Evolutionary conservation across 2,888 invertebrate species (phyloP).

Genomic region (Drosophila hawaiiensis): DNA sequence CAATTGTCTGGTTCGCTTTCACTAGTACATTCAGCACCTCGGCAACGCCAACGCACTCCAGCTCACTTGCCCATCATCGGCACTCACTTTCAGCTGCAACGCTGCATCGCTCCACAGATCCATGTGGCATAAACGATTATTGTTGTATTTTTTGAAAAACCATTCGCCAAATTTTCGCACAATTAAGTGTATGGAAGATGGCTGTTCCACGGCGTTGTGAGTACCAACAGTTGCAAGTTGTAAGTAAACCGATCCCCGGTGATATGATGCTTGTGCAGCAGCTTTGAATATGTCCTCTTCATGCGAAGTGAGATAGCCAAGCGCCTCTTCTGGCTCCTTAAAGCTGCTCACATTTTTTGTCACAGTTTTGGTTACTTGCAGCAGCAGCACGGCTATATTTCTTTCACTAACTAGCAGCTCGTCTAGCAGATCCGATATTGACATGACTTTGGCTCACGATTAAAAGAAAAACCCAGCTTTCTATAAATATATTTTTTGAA

Average conservation of each 20-base stretch:
- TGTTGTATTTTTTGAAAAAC: slow-evolving; percentile 86
- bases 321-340: slow-evolving; percentile 83
- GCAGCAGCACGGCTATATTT: slow-evolving; percentile 61
- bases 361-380: slow-evolving; percentile 57
- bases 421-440: slow-evolving; percentile 71
- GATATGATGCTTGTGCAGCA: slow-evolving; percentile 86
- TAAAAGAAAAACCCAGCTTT: not conserved
- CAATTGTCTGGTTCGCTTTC: slow-evolving; percentile 84
- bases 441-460: slow-evolving; percentile 56
- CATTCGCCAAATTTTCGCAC: slow-evolving; percentile 82
- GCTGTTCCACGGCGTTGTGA: too few species aligned
- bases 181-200: too few species aligned
- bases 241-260: slow-evolving; percentile 85
- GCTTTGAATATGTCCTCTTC: slow-evolving; percentile 85
- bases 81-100: slow-evolving; percentile 72
- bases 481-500: too few species aligned
- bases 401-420: slow-evolving; percentile 75
- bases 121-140: slow-evolving; percentile 84
- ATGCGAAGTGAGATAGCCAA: slow-evolving; percentile 86
- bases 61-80: slow-evolving; percentile 68
- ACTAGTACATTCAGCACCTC: slow-evolving; percentile 83
- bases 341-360: slow-evolving; percentile 63
- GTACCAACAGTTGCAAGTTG: too few species aligned
- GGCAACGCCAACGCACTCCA: slow-evolving; percentile 56
- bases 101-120: slow-evolving; percentile 87